Conservation (phyloP, 1,140 invertebrate species). For the Monomorium pharaonis region DNA sequence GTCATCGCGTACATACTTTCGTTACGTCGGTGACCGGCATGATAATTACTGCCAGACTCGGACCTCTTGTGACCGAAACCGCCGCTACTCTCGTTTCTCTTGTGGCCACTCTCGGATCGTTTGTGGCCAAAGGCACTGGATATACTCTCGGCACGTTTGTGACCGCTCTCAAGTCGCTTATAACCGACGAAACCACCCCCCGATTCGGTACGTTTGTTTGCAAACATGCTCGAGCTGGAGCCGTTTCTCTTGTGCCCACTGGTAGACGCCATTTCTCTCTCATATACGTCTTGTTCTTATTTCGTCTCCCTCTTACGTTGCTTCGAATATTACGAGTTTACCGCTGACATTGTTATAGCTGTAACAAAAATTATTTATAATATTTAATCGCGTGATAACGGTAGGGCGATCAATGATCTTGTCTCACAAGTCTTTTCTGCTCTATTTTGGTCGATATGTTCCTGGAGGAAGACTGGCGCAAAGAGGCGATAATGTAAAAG, state of each 20-base stretch:
- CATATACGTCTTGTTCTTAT: constrained; percentile 33
- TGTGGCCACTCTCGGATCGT: constrained; percentile 81
- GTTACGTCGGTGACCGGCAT: constrained; percentile 88
- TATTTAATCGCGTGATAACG: no score
- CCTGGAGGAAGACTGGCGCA: background rate
- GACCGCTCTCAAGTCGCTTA: constrained; percentile 81
- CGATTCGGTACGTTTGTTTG: constrained; percentile 80
- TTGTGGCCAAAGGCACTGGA: constrained; percentile 84
- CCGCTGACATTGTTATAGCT: constrained; percentile 57
- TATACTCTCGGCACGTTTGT: constrained; percentile 83
- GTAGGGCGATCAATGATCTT: no score
- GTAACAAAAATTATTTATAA: constrained; percentile 1
- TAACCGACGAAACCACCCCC: constrained; percentile 81
- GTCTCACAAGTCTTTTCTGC: no score
- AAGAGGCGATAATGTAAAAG: constrained; percentile 2
- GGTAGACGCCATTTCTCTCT: constrained; percentile 78
- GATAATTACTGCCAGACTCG: constrained; percentile 83
- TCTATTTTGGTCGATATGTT: background rate
- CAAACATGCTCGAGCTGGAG: constrained; percentile 83
- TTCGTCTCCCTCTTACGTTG: constrained; percentile 14
- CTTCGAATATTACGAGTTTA: constrained; percentile 52
- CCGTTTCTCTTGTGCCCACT: constrained; percentile 82
- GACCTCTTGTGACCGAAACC: constrained; percentile 82
- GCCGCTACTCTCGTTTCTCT: constrained; percentile 78
- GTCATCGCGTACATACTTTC: constrained; percentile 95